phyloP scores from a whole-genome alignment of 2,113 vertebrate species.

The Passer montanus region DNA sequence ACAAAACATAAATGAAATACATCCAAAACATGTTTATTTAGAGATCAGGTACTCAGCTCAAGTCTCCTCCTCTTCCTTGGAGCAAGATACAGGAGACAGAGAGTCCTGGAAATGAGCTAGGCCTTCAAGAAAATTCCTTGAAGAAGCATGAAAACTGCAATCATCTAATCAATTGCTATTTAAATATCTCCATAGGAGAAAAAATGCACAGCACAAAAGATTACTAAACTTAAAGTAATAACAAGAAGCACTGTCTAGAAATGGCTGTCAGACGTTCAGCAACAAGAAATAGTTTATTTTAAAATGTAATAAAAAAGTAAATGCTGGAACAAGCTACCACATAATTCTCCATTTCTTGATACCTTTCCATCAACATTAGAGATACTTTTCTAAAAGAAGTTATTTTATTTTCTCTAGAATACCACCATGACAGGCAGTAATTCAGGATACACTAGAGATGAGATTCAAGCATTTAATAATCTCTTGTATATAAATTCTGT shows the following conservation, averaged over 20 bases:
- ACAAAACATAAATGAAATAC: neutral
- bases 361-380: neutral
- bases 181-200: neutral
- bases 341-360: neutral
- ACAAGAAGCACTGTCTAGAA: neutral
- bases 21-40: neutral
- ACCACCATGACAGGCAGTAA: neutral
- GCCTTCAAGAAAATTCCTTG: neutral
- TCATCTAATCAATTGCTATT: neutral
- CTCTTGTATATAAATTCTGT: neutral
- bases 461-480: neutral
- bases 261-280: neutral
- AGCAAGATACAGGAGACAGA: neutral
- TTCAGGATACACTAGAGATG: neutral
- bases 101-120: neutral
- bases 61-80: neutral
- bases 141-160: neutral
- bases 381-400: neutral
- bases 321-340: neutral
- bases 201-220: neutral
- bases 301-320: neutral
- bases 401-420: neutral
- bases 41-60: neutral
- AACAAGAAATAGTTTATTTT: neutral
- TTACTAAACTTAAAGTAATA: neutral